Evolutionary conservation across 2,113 vertebrate species (phyloP), one percentile per base, ranked within the genome.

Genomic region (Dissostichus mawsoni): DNA sequence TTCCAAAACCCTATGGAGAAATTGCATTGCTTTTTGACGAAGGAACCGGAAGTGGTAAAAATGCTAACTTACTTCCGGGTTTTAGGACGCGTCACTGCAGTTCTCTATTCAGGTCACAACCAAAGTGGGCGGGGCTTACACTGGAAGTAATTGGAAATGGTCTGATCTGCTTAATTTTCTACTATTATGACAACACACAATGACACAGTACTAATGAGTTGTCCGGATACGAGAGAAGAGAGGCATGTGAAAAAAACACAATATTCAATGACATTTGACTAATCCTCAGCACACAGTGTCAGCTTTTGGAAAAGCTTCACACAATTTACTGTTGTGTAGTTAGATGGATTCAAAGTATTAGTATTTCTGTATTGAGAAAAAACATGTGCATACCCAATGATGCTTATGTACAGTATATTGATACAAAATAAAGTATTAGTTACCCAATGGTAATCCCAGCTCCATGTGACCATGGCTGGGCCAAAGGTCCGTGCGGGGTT

Each of bases 381-480:
- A 45, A 51, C 18, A 36, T 45, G 8, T 41, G 3, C 4, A 52
- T 12, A 53, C 10, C 50, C 36, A 36, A 5, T 17, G 14, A 57
- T 59, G 11, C 5, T 13, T 12, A 53, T 11, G 53, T 53, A 41
- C 36, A 41, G 7, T 8, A 8, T 58, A 58, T 8, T 66, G 0
- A 25, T 9, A 23, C 44, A 51, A 53, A 5, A 69, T 20, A 0
- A 71, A 57, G 58, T 1, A 23, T 45, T n/a, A 17, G 7, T 75
- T 85, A 95, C 94, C 93, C 93, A 95, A 68, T 94, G 94, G 71
- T 94, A 92, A 2, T 92, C 85, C 92, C 93, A 95, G 67, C 51
- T 36, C 82, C 80, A 88, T 25, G 83, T 94, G 74, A 95, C 75
- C 67, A 93, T 16, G 1, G 91, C 93, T 64, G 93, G 93, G 8